These are phyloP conservation scores for Tetragonula clypearis DNA, from an alignment of 1,140 invertebrate species.

Conservation along the genomic window DNA sequence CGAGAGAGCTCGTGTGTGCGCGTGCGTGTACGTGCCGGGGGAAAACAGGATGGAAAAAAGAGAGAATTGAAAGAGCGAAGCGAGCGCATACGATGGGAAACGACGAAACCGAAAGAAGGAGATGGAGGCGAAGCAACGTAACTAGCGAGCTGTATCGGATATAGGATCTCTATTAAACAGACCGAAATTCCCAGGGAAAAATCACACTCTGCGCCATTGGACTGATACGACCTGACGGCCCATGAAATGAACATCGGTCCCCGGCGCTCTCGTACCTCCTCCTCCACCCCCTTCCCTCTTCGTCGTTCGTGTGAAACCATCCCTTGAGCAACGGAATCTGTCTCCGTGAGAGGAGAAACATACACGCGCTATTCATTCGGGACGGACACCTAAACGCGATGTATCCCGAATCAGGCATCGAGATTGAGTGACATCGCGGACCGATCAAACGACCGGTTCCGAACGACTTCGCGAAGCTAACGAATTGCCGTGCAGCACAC, in stretches of 20 bases:
- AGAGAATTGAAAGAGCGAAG: constrained; percentile 5
- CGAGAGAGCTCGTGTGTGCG: too few species aligned
- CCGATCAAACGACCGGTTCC: constrained; percentile 12
- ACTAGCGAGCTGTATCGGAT: constrained; percentile 64
- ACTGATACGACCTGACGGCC: constrained; percentile 78
- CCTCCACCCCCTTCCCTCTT: too few species aligned
- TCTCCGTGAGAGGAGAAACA: constrained; percentile 39
- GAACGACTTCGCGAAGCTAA: constrained; percentile 22
- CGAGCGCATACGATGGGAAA: not conserved
- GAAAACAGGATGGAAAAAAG: not conserved
- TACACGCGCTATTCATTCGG: constrained; percentile 42
- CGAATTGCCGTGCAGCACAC: constrained; percentile 1
- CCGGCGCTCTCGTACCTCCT: constrained; percentile 37
- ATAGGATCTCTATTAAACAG: constrained; percentile 78
- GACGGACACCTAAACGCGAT: constrained; percentile 46
- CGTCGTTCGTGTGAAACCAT: constrained; percentile 14
- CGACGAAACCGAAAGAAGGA: constrained; percentile 24
- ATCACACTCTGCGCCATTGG: constrained; percentile 74
- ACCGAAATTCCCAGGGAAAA: constrained; percentile 77
- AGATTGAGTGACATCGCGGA: constrained; percentile 18
- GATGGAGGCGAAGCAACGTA: constrained; percentile 40
- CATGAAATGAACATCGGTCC: constrained; percentile 79
- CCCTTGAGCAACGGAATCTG: constrained; percentile 54
- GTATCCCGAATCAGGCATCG: constrained; percentile 24
- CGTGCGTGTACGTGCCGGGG: not conserved